These are phyloP conservation scores for Phoenicopterus ruber DNA, from an alignment of 2,113 vertebrate species.

Conservation along the genomic window DNA sequence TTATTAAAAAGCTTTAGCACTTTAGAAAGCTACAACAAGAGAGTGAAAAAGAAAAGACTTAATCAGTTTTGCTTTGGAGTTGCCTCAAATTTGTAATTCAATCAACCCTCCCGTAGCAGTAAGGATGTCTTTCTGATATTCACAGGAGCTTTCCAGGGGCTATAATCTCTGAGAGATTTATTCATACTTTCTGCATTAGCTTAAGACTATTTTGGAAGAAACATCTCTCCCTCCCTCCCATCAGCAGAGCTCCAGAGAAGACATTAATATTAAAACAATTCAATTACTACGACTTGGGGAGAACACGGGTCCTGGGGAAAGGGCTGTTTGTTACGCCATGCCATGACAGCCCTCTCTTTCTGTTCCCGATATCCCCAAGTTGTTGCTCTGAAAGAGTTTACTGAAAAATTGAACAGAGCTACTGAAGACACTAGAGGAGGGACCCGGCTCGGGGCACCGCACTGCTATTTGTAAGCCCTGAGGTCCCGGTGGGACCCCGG, in stretches of 20 bases:
- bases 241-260: constrained; percentile 33
- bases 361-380: neutral
- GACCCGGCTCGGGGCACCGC: neutral
- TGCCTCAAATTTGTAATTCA: constrained; percentile 67
- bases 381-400: neutral
- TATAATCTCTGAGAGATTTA: constrained; percentile 66
- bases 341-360: neutral
- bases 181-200: constrained; percentile 63
- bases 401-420: neutral
- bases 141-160: constrained; percentile 58
- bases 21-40: constrained; percentile 20
- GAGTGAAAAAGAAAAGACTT: constrained; percentile 38
- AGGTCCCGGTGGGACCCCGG: neutral
- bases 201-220: constrained; percentile 56
- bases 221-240: neutral
- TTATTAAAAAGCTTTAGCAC: constrained; percentile 13
- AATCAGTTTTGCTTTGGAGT: constrained; percentile 62
- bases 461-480: neutral
- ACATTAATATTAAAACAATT: constrained; percentile 59
- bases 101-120: constrained; percentile 45
- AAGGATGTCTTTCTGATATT: constrained; percentile 51
- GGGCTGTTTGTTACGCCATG: neutral
- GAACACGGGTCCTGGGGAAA: neutral
- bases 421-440: neutral
- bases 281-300: constrained; percentile 9